Evolutionary conservation across 1,140 invertebrate genomes (phyloP).

Genomic region (Dreissena polymorpha): DNA sequence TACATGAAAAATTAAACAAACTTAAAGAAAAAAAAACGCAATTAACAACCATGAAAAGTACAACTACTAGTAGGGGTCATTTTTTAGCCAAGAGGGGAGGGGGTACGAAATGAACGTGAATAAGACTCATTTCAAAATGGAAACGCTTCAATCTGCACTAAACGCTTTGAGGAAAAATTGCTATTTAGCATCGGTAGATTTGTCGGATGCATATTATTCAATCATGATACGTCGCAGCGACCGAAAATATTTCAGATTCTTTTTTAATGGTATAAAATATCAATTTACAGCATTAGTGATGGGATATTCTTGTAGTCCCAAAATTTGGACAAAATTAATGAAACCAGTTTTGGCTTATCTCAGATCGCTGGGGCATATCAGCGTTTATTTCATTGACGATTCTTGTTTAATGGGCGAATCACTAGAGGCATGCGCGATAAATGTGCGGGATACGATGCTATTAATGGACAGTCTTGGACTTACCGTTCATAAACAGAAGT

Average conservation of each 20-base stretch:
- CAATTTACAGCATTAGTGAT: background rate
- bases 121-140: conserved; percentile 1
- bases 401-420: background rate
- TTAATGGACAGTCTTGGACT: background rate
- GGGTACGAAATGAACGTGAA: background rate
- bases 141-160: conserved; percentile 3
- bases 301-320: background rate
- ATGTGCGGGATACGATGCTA: background rate
- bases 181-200: background rate
- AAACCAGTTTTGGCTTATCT: background rate
- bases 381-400: no score
- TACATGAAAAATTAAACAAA: background rate
- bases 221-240: background rate
- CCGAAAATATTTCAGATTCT: conserved; percentile 7
- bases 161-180: background rate
- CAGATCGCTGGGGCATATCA: background rate
- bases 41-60: background rate
- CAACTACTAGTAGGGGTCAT: no score
- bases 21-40: background rate
- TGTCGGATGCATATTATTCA: background rate
- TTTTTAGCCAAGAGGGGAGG: conserved; percentile 9
- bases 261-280: background rate
- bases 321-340: conserved; percentile 6
- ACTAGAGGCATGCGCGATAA: background rate
- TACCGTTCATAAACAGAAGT: background rate